Base-by-base conservation (phyloP, 2,888 invertebrate genomes). In the Xestia rhomboidea region DNA sequence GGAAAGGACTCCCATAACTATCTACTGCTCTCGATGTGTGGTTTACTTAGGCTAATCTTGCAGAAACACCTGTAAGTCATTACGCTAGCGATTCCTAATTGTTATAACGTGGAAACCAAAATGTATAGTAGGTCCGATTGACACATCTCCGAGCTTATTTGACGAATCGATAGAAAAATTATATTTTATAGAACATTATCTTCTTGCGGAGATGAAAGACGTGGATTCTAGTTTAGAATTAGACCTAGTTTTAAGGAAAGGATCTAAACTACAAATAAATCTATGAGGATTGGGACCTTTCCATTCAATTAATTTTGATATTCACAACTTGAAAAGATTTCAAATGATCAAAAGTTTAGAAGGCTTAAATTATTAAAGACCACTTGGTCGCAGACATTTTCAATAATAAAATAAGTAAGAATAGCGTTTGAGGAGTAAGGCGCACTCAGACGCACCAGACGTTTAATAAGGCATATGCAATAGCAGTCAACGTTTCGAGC, bases 401-500 rank as follows among this genome's bases (percentile, higher is more conserved):
- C 10, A 41, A 68, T 60, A 18, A 27, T 57, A 60, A 68, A 41
- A 82, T 82, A 15, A 79, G 63, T 71, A 60, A 54, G 67, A 72
- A 76, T 13, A 63, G 0, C 27, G n/a, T 76, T 72, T 69, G 62
- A 64, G 24, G 68, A 66, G 24, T 64, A 71, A 67, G 76, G 57
- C 60, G 15, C 49, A 30, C 67, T 81, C 77, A 81, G 78, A 78
- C 68, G 76, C 73, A 73, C 68, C 84, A 79, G 89, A 90, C 89
- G 77, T 91, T 89, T 92, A 93, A 92, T 92, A 92, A 92, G 87
- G 88, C 88, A 90, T 89, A 91, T 89, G 89, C 89, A 89, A 91
- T 90, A 88, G 85, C 89, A 90, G 90, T 89, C 90, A 87, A 86
- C 89, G 86, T 90, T 92, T 89, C 89, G 82, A 91, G 87, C 84